Base-by-base conservation (phyloP, 2,113 vertebrate species). In the Xiphophorus hellerii region DNA sequence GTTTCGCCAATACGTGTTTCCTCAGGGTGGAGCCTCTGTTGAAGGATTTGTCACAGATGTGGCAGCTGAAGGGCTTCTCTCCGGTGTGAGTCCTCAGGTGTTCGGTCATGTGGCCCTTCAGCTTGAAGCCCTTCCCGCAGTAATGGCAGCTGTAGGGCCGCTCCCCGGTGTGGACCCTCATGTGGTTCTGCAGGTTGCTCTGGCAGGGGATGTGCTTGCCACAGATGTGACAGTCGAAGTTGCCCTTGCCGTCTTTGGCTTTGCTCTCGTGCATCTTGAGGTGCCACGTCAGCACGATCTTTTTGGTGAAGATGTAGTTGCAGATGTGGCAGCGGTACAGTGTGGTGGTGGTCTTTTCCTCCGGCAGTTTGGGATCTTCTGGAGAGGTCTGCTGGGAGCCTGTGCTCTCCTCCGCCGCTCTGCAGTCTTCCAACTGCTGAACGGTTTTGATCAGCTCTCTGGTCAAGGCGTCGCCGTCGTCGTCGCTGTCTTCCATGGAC, bases 251-350 rank as follows among this genome's bases (percentile, higher is more conserved):
- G 9, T 87, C 78, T 0, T 66, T 67, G 0, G 81, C 66, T 78
- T 84, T 80, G 71, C 71, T 82, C 20, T 85, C 75, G 2, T 90
- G 89, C 0, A 73, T 88, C 76, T 85, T 88, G 10, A 88, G 82
- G 66, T 88, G 89, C 82, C 84, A 81, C 0, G 82, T 85, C 0
- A 90, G 78, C 71, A 87, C 77, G 0, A 35, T 54, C 61, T 84
- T 85, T 42, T 88, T 87, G 27, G 86, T 88, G 73, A 87, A 88
- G 17, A 87, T 83, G 65, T 78, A 80, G 76, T 87, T 88, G 74
- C 89, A 88, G 63, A 90, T 82, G 80, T 90, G 89, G 73, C 89
- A 90, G 73, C 84, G 75, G 66, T 88, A 88, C 1, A 88, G 66
- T 27, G 85, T 90, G 22, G 83, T 82, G 37, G 80, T 81, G 0